A percentile compares a stretch with the other conserved stretches of the same genome.
phyloP scores from a whole-genome alignment of 2,113 vertebrate genomes.

The Bungarus multicinctus region DNA sequence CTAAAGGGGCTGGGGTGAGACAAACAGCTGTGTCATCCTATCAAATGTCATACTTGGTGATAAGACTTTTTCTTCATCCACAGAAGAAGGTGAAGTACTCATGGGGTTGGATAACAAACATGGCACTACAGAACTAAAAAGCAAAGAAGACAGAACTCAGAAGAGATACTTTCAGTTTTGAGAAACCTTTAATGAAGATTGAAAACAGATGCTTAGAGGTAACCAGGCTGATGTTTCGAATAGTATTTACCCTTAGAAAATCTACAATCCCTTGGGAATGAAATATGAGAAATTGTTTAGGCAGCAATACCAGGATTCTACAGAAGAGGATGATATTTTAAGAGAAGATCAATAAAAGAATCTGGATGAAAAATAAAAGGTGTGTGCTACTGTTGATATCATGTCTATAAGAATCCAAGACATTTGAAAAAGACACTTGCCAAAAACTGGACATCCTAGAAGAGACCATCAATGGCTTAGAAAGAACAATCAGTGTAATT shows the following conservation, averaged over 20 bases:
- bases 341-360: neutral
- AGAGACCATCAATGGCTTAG: conserved; percentile 87
- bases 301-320: neutral
- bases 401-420: conserved; percentile 6
- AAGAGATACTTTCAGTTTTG: neutral
- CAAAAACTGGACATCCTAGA: conserved; percentile 85
- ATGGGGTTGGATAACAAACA: neutral
- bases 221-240: neutral
- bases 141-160: neutral
- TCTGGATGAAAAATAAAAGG: neutral
- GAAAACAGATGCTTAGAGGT: fast-evolving
- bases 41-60: conserved; percentile 43
- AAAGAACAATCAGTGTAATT: conserved; percentile 87
- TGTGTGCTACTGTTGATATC: fast-evolving
- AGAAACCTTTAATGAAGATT: neutral
- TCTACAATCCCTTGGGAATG: conserved; percentile 38
- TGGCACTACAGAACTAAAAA: neutral
- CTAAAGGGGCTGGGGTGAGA: neutral
- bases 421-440: conserved; percentile 64
- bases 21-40: conserved; percentile 46
- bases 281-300: conserved; percentile 30
- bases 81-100: fast-evolving
- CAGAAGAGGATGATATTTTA: fast-evolving
- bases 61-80: fast-evolving
- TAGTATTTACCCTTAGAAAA: conserved; percentile 34